Evolutionary conservation across 2,113 vertebrate species (phyloP).

Genomic region (Alexandromys fortis): DNA sequence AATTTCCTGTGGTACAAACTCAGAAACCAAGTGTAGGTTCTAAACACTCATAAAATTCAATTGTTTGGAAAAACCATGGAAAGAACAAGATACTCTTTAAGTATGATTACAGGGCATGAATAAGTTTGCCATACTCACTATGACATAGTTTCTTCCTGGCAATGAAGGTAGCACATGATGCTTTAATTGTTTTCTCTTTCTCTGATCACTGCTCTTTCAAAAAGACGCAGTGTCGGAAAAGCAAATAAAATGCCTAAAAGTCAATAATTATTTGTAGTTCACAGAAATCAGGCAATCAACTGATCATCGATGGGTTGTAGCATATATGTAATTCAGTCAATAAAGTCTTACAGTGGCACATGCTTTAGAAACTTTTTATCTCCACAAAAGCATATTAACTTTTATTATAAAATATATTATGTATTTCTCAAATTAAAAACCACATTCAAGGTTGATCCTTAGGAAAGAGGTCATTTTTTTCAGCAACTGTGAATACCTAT

Average conservation of each 20-base stretch:
- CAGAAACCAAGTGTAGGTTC: constrained; percentile 31
- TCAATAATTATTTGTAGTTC: neutral
- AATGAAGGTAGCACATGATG: neutral
- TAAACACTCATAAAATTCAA: constrained; percentile 19
- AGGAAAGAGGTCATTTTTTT: neutral
- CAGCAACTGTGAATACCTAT: neutral
- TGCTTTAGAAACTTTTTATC: neutral
- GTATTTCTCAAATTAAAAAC: neutral
- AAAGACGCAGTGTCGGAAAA: neutral
- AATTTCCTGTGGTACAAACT: neutral
- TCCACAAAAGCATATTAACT: neutral
- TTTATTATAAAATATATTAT: neutral
- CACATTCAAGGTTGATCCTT: neutral
- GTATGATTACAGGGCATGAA: neutral
- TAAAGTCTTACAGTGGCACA: neutral
- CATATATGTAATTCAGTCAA: neutral
- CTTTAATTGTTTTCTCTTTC: constrained; percentile 27
- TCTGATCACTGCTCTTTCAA: neutral
- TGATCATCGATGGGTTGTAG: neutral
- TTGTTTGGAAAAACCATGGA: neutral
- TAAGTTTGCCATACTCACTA: neutral
- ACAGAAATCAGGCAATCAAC: neutral
- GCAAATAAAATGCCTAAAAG: neutral
- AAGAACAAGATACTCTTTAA: neutral
- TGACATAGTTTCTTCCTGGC: neutral